These are phyloP conservation scores for Bovichtus diacanthus DNA, from an alignment of 2,797 vertebrate genomes.

Conservation along the genomic window DNA sequence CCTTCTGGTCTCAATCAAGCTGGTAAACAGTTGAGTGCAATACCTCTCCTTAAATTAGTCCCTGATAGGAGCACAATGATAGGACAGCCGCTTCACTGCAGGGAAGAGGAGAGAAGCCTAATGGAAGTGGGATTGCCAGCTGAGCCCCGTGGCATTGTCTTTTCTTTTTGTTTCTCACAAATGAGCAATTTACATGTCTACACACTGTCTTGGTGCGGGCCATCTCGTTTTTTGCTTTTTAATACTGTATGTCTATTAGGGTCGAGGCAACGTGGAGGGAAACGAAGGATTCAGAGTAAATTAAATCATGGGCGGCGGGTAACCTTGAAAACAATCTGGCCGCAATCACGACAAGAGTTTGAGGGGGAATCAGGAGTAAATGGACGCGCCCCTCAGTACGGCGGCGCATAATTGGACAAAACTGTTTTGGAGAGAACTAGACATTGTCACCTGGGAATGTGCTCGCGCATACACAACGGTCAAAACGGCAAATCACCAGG, in stretches of 20 bases:
- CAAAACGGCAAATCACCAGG: slow-evolving; percentile 53
- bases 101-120: slow-evolving; percentile 67
- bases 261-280: neutral
- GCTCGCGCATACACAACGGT: slow-evolving; percentile 41
- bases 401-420: slow-evolving; percentile 58
- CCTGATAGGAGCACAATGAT: slow-evolving; percentile 75
- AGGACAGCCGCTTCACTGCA: slow-evolving; percentile 65
- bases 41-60: slow-evolving; percentile 78
- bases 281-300: slow-evolving; percentile 37
- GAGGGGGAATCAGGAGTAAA: slow-evolving; percentile 74
- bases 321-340: slow-evolving; percentile 77
- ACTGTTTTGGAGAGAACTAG: slow-evolving; percentile 47
- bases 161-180: slow-evolving; percentile 46
- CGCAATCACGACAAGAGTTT: slow-evolving; percentile 44
- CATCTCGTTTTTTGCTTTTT: slow-evolving; percentile 60
- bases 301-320: slow-evolving; percentile 45
- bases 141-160: slow-evolving; percentile 63
- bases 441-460: slow-evolving; percentile 62
- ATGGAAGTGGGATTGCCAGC: slow-evolving; percentile 80
- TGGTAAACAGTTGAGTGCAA: slow-evolving; percentile 76
- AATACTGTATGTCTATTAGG: slow-evolving; percentile 49
- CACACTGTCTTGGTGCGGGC: slow-evolving; percentile 21
- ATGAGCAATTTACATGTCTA: slow-evolving; percentile 79
- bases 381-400: slow-evolving; percentile 28
- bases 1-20: slow-evolving; percentile 76